These are phyloP conservation scores for Cecropterus lyciades DNA, from an alignment of 1,140 invertebrate genomes.

Conservation along the genomic window DNA sequence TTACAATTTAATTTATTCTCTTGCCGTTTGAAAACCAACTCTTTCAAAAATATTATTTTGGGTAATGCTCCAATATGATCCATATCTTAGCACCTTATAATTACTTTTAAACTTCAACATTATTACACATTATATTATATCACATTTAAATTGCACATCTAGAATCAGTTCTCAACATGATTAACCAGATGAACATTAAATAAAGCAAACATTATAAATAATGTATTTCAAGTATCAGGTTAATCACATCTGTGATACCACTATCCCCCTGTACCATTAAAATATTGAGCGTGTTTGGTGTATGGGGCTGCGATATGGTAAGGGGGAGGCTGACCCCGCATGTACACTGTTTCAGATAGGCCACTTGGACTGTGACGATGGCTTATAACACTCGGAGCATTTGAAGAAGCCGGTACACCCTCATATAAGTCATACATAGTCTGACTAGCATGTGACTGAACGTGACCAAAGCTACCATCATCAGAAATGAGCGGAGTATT, in stretches of 20 bases:
- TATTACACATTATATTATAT: conserved; percentile 65
- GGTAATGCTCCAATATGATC: conserved; percentile 62
- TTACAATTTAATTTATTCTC: conserved; percentile 43
- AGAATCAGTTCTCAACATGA: conserved; percentile 58
- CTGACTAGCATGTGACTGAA: conserved; percentile 70
- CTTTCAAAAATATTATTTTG: conserved; percentile 43
- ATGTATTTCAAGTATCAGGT: conserved; percentile 27
- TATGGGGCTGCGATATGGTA: conserved; percentile 84
- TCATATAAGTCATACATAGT: conserved; percentile 79
- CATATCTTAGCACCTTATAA: conserved; percentile 77
- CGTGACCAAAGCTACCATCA: conserved; percentile 76
- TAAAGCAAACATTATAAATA: conserved; percentile 20
- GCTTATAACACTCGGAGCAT: conserved; percentile 63
- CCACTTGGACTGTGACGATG: conserved; percentile 69
- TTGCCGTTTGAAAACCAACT: conserved; percentile 37
- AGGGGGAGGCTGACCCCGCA: conserved; percentile 75
- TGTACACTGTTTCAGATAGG: conserved; percentile 63
- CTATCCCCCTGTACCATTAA: conserved; percentile 81
- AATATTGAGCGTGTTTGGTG: conserved; percentile 84
- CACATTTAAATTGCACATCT: conserved; percentile 80
- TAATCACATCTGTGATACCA: conserved; percentile 32
- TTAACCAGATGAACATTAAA: conserved; percentile 38
- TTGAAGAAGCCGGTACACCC: conserved; percentile 66
- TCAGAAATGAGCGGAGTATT: conserved; percentile 77
- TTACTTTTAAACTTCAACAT: conserved; percentile 58